Evolutionary conservation across 1,140 invertebrate species (phyloP).

Genomic region (Diploscapter pachys): DNA sequence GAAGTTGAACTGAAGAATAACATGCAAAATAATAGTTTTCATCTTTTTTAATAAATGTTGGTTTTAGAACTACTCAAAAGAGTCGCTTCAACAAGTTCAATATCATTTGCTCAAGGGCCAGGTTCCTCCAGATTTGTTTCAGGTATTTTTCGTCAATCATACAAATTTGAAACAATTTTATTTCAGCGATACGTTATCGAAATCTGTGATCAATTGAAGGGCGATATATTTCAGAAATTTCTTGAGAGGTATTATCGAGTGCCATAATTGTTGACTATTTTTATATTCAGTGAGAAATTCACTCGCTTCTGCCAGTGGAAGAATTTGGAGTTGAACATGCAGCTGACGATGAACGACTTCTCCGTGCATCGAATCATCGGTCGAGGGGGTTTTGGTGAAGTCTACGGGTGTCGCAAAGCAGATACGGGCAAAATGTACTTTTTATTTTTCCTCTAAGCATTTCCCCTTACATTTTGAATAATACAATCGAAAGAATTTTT

Average conservation of each 20-base stretch:
- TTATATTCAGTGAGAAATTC: constrained; percentile 64
- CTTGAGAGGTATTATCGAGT: constrained; percentile 60
- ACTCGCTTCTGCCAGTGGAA: constrained; percentile 99
- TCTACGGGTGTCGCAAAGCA: constrained; percentile 98
- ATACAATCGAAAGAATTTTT: too few relatives aligned
- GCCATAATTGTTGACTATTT: not conserved
- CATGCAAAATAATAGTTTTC: too few relatives aligned
- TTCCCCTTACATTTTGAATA: too few relatives aligned
- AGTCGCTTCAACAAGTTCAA: constrained; percentile 91
- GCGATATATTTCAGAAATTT: constrained; percentile 85
- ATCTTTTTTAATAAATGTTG: constrained; percentile 48
- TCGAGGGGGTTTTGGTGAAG: constrained; percentile 96
- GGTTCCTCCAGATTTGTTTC: constrained; percentile 91
- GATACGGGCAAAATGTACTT: constrained; percentile 98
- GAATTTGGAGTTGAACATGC: constrained; percentile 98
- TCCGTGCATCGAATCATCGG: constrained; percentile 99
- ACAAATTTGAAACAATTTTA: constrained; percentile 10
- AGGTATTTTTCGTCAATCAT: constrained; percentile 68
- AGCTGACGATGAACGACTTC: constrained; percentile 99
- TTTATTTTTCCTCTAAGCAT: not conserved
- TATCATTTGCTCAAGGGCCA: constrained; percentile 94
- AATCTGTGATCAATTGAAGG: constrained; percentile 92
- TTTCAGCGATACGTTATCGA: constrained; percentile 95
- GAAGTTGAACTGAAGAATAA: too few relatives aligned
- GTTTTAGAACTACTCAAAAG: constrained; percentile 88